These are phyloP conservation scores for Takifugu rubripes DNA, from an alignment of 2,797 vertebrate genomes.

Conservation along the genomic window DNA sequence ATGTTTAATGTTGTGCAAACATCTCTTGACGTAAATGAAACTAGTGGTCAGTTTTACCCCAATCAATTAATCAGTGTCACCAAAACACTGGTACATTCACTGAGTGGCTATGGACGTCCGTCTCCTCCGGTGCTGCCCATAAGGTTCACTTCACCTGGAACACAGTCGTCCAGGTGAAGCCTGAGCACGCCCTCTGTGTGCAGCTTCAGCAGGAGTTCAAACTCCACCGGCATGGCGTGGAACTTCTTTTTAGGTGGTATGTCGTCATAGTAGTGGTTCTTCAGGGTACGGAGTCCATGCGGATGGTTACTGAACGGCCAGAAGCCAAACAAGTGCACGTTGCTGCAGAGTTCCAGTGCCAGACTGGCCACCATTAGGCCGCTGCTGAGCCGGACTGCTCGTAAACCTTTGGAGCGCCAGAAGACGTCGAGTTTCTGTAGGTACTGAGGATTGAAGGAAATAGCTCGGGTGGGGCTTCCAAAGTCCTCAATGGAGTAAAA, in stretches of 20 bases:
- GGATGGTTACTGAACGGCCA: slow-evolving; percentile 88
- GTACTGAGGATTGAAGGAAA: too few species aligned
- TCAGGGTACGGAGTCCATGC: slow-evolving; percentile 68
- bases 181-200: slow-evolving; percentile 84
- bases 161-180: slow-evolving; percentile 83
- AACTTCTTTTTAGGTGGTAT: slow-evolving; percentile 75
- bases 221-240: slow-evolving; percentile 91
- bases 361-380: too few species aligned
- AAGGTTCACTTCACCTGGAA: neutral
- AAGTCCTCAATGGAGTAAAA: too few species aligned
- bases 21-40: neutral
- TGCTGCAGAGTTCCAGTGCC: too few species aligned
- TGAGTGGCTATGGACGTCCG: too few species aligned
- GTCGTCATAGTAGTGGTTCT: slow-evolving; percentile 92
- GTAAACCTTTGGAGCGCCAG: too few species aligned
- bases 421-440: too few species aligned
- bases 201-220: slow-evolving; percentile 81
- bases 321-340: slow-evolving; percentile 85
- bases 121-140: too few species aligned
- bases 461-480: too few species aligned
- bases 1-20: slow-evolving; percentile 34
- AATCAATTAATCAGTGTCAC: too few species aligned
- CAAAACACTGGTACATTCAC: too few species aligned
- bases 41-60: neutral
- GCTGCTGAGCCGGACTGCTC: too few species aligned